Evolutionary conservation across 2,888 invertebrate species (phyloP), one percentile per base, ranked within the genome.

Genomic region (Andrena hattorfiana): DNA sequence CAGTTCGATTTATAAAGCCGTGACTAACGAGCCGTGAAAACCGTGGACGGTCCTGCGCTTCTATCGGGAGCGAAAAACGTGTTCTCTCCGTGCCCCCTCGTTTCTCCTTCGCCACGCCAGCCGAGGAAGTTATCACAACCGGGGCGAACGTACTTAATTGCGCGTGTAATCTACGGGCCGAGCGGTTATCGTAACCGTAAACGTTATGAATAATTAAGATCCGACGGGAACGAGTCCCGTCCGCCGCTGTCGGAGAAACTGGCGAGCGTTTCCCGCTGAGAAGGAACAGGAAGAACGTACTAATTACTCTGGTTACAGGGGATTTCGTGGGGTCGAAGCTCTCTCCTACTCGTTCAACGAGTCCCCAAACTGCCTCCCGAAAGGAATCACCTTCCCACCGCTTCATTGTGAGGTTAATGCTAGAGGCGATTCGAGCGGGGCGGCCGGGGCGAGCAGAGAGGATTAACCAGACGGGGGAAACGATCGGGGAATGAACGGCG

Each of bases 11-110:
- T 86, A 84, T 84, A 84, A 88, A 89, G 81, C 85, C 90, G 84
- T 85, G 87, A 85, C 90, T 89, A 91, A 92, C 90, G 89, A 90
- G 86, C 89, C 90, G 88, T 92, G 90, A 91, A 92, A 92, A 92
- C 90, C 84, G 87, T 85, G 84, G 66, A 71, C 85, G 77, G 66
- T 69, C 82, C 79, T 67, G 72, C 30, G 48, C 10, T 26, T 28
- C 28, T 49, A 68, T 73, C 78, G 79, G 49, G 23, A 35, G 28
- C 13, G 60, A 5, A 20, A 23, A 32, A 32, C 68, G 32, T 59
- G 63, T 60, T 59, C 59, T 28, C 7, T 10, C 26, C 2, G 7
- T 13, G 35, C 2, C 16, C 35, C 49, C 64, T 26, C 16, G 28
- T 54, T 5, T 48, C 16, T 64, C 30, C n/a, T 30, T 10, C 48